Base-by-base conservation (phyloP, 2,888 invertebrate species). In the Ethmia dodecea region DNA sequence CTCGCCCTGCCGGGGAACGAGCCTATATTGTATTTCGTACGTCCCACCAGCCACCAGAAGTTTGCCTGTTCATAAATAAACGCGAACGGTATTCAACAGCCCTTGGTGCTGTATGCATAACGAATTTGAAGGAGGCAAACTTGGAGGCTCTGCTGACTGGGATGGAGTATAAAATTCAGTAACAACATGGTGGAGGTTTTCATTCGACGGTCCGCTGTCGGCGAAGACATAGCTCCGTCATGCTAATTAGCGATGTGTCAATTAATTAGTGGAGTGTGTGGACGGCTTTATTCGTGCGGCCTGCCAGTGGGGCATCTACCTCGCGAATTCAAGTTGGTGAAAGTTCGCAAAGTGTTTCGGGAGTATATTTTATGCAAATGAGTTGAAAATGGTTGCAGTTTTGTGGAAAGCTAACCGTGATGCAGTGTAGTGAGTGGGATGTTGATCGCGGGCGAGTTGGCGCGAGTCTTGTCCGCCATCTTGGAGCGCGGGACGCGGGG, bases 101-200 rank as follows among this genome's bases (percentile, higher is more conserved):
- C 87, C 87, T 86, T 86, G 86, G 86, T 87, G 87, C 87, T 87
- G 87, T 87, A 87, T 87, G 87, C 87, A 87, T 87, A 87, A 87
- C 86, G 86, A 87, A 87, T 87, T 86, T 84, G 86, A 84, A 86
- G 86, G 86, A 84, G 86, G 86, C 86, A 84, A 84, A 84, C 86
- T 86, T 84, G 86, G 84, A 84, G 84, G 83, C 86, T 84, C 84
- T 84, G 83, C 73, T 80, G 76, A 69, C 80, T 78, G 78, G 84
- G 83, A 83, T 84, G 83, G 83, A 84, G 84, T 86, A 86, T 86
- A 86, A 86, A 86, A 86, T 86, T 86, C 86, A 81, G 83, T 86
- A 83, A 81, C 86, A 83, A 84, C 86, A 81, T 86, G 83, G 78
- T 80, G 72, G 77, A 79, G 81, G 75, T 81, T 84, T 81, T 84